phyloP scores from a whole-genome alignment of 2,797 vertebrate genomes.

The Cirrhinus molitorella region DNA sequence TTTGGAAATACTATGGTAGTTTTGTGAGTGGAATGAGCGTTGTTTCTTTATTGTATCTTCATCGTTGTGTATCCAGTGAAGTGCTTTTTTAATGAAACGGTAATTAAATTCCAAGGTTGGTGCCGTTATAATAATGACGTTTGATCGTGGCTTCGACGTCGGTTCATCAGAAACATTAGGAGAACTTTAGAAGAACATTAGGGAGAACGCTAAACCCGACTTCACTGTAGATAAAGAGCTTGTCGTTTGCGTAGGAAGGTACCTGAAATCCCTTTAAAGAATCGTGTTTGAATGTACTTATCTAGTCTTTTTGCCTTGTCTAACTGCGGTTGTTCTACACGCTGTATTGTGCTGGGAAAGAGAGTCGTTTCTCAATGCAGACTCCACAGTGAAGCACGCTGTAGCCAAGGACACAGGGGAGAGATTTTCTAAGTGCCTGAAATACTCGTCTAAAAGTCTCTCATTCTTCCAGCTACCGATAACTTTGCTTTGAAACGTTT shows the following conservation, averaged over 20 bases:
- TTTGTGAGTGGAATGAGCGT: constrained; percentile 3
- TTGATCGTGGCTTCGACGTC: constrained; percentile 7
- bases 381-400: constrained; percentile 75
- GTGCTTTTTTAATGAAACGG: neutral
- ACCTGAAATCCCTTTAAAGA: constrained; percentile 80
- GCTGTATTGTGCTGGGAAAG: constrained; percentile 56
- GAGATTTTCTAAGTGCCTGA: constrained; percentile 86
- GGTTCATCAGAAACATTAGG: constrained; percentile 15
- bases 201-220: constrained; percentile 3
- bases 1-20: constrained; percentile 1
- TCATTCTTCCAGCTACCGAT: constrained; percentile 45
- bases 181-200: constrained; percentile 52
- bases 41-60: constrained; percentile 29
- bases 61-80: constrained; percentile 18
- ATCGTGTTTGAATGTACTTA: constrained; percentile 73
- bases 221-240: constrained; percentile 72
- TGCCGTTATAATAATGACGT: constrained; percentile 22
- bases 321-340: constrained; percentile 65
- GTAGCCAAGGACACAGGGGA: constrained; percentile 81
- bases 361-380: constrained; percentile 68
- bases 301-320: constrained; percentile 68
- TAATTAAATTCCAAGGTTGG: constrained; percentile 2
- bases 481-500: constrained; percentile 34
- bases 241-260: constrained; percentile 68
- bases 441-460: constrained; percentile 65